These are phyloP conservation scores for Astur gentilis DNA, from an alignment of 2,113 vertebrate genomes.

Conservation along the genomic window DNA sequence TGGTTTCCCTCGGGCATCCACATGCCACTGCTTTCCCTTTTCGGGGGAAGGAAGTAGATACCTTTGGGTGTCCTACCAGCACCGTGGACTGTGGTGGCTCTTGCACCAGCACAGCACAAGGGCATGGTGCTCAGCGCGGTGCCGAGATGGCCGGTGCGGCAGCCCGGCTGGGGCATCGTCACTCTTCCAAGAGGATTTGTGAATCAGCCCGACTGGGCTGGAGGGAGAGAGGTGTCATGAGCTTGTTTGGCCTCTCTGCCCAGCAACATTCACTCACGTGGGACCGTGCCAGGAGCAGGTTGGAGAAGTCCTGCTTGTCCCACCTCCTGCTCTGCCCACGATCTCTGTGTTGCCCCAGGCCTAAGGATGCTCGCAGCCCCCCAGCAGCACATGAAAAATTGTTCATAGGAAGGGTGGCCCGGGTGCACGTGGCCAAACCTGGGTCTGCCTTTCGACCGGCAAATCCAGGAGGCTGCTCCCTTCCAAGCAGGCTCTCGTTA, in stretches of 20 bases:
- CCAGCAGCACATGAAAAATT: neutral
- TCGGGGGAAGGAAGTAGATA: neutral
- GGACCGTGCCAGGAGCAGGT: neutral
- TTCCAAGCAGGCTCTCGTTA: neutral
- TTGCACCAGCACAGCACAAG: neutral
- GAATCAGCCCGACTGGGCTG: neutral
- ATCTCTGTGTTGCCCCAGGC: neutral
- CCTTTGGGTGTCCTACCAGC: neutral
- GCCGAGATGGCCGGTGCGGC: neutral
- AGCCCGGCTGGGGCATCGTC: rapidly evolving
- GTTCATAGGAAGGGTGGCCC: neutral
- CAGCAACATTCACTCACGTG: rapidly evolving
- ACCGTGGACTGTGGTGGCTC: neutral
- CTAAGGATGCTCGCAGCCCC: rapidly evolving
- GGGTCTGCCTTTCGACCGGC: neutral
- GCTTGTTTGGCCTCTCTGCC: neutral
- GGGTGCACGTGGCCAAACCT: neutral
- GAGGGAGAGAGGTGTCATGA: neutral
- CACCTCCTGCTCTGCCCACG: neutral
- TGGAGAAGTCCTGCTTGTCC: neutral
- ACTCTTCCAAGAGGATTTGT: neutral
- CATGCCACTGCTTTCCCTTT: neutral
- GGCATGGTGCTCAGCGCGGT: rapidly evolving
- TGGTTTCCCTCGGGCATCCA: neutral
- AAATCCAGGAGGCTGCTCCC: neutral